phyloP scores from a whole-genome alignment of 2,888 invertebrate genomes.

The Amphipoea oculea region DNA sequence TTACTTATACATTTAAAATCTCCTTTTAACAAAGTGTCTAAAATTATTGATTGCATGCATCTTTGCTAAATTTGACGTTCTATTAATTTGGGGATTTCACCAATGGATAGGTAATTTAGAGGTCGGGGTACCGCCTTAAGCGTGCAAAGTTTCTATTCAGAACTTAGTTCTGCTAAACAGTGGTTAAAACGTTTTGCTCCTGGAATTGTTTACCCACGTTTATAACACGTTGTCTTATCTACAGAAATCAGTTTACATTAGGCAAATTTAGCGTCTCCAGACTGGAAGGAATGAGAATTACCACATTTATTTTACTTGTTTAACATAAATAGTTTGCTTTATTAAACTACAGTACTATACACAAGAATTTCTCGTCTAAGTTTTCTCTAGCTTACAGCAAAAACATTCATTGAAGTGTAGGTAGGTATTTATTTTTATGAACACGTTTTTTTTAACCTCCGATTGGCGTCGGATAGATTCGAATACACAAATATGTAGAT shows the following conservation, averaged over 20 bases:
- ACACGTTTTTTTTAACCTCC: no score
- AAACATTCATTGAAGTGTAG: no score
- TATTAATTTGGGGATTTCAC: no score
- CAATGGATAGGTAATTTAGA: no score
- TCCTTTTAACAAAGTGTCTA: no score
- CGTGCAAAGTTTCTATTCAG: background rate
- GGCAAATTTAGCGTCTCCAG: background rate
- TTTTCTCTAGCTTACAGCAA: background rate
- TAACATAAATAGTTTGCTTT: background rate
- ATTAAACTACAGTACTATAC: background rate
- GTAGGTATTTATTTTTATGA: no score
- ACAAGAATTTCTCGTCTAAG: background rate
- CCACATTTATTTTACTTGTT: background rate
- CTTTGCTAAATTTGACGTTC: no score
- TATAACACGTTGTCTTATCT: slow-evolving; percentile 9
- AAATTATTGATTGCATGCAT: no score
- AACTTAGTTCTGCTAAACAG: slow-evolving; percentile 1
- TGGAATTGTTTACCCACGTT: background rate
- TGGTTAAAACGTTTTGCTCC: slow-evolving; percentile 13
- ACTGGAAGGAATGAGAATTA: background rate
- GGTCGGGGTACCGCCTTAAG: no score
- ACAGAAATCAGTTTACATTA: slow-evolving; percentile 33
- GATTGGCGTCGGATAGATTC: no score
- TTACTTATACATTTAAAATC: no score
- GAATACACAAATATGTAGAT: no score